Base-by-base conservation (phyloP, 2,797 vertebrate genomes). In the Gymnopithys bicolor region DNA sequence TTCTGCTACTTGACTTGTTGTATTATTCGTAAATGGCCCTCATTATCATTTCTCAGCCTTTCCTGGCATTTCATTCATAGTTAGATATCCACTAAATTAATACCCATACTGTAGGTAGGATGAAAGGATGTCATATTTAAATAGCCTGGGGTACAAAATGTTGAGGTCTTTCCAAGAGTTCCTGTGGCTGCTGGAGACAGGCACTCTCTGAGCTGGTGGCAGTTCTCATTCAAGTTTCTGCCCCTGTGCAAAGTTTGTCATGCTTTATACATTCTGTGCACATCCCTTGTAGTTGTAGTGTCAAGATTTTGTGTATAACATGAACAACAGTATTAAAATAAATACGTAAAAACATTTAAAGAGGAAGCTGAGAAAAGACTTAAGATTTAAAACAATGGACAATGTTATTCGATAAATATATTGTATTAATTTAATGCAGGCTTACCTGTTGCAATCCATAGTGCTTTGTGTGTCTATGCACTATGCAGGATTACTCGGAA, bases 401-500 rank as follows among this genome's bases (percentile, higher is more conserved):
- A 53, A 2, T 24, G 1, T 27, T 69, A 25, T 68, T 77, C 18
- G 59, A 4, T 70, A 67, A 69, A 7, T 33, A 74, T 18, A 53
- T 18, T 53, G 3, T 37, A 59, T 86, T 64, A 19, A 71, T 75
- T 76, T 84, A 79, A 53, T 58, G 69, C 18, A 6, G 3, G 16
- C 8, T 52, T 51, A 18, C 53, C 53, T 58, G 11, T 68, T 83
- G n/a, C 18, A 64, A 6, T 15, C 11, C 8, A 21, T 19, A n/a
- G 35, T 59, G 89, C 35, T 76, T 22, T 2, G 0, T 2, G 13
- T 58, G 19, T 59, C 49, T 41, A 8, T 46, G 32, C 7, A 12
- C 25, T 0, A 0, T 74, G 3, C 0, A 4, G 67, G 37, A 41
- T 43, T 73, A n/a, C 56, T 76, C 1, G 0, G n/a, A 70, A 25